phyloP scores from a whole-genome alignment of 2,888 invertebrate species.

The Agriopis leucophaearia region DNA sequence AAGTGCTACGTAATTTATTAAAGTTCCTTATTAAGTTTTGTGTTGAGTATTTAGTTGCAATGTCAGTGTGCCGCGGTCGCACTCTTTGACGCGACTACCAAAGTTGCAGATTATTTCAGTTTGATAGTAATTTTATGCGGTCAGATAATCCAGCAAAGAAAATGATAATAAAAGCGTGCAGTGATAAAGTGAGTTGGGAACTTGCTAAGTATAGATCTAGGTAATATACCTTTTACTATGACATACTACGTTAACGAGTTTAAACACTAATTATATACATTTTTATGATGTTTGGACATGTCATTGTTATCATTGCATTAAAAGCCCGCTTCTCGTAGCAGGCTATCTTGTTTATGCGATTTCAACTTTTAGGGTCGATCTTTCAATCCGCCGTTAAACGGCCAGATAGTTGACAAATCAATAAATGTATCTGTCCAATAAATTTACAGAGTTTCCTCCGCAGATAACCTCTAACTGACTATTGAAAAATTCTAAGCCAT shows the following conservation, averaged over 20 bases:
- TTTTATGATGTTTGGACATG: conserved; percentile 2
- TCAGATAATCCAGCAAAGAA: conserved; percentile 48
- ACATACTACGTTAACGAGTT: conserved; percentile 2
- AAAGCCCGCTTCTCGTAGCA: too few relatives aligned
- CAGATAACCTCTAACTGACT: too few relatives aligned
- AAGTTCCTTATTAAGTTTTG: not conserved
- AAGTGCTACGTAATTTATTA: not conserved
- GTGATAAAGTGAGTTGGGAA: not conserved
- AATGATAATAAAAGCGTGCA: conserved; percentile 38
- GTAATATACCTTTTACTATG: conserved; percentile 12
- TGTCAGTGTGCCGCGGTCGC: conserved; percentile 31
- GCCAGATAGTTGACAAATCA: too few relatives aligned
- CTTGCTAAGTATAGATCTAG: not conserved
- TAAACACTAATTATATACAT: not conserved
- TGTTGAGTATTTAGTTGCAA: not conserved
- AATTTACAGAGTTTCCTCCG: too few relatives aligned
- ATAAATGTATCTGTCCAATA: too few relatives aligned
- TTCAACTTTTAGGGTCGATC: too few relatives aligned
- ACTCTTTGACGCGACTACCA: conserved; percentile 35
- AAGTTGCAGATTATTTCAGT: conserved; percentile 45
- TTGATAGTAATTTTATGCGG: conserved; percentile 53
- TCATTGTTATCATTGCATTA: not conserved
- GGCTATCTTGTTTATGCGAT: too few relatives aligned
- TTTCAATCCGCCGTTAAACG: too few relatives aligned
- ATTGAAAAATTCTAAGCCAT: too few relatives aligned